Conservation (phyloP, 2,888 invertebrate species). For the Tachina fera region DNA sequence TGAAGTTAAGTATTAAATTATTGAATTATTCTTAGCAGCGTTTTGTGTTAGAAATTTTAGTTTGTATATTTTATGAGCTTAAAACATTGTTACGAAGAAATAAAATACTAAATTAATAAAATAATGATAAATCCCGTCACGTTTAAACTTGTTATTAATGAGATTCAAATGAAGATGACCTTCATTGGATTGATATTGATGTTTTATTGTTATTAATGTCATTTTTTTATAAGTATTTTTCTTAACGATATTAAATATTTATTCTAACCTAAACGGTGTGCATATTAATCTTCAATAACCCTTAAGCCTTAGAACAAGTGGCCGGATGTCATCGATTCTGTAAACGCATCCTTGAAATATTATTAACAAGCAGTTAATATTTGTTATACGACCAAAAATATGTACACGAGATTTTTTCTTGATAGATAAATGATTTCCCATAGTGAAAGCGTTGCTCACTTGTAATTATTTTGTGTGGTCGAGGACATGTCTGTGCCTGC, state of each 20-base stretch:
- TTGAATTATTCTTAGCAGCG: conserved; percentile 1
- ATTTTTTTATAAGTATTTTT: conserved; percentile 7
- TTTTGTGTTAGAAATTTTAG: conserved; percentile 49
- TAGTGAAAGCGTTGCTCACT: too few species aligned
- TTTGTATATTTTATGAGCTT: conserved; percentile 36
- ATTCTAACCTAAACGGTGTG: conserved; percentile 49
- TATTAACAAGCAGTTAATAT: too few species aligned
- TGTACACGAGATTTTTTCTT: too few species aligned
- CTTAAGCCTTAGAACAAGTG: not conserved
- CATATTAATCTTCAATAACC: conserved; percentile 47
- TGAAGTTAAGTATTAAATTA: conserved; percentile 4
- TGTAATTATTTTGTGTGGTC: too few species aligned
- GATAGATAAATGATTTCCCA: too few species aligned
- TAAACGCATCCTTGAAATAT: not conserved
- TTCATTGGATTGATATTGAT: conserved; percentile 60
- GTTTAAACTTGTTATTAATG: conserved; percentile 70
- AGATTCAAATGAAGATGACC: conserved; percentile 69
- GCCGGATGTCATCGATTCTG: not conserved
- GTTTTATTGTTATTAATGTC: conserved; percentile 48
- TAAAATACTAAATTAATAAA: not conserved
- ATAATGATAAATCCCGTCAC: conserved; percentile 57
- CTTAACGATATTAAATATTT: conserved; percentile 45
- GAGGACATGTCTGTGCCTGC: too few species aligned
- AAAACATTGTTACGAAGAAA: conserved; percentile 13
- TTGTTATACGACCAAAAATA: too few species aligned